Conservation (phyloP, 2,888 invertebrate genomes). For the Dusona sp. region DNA sequence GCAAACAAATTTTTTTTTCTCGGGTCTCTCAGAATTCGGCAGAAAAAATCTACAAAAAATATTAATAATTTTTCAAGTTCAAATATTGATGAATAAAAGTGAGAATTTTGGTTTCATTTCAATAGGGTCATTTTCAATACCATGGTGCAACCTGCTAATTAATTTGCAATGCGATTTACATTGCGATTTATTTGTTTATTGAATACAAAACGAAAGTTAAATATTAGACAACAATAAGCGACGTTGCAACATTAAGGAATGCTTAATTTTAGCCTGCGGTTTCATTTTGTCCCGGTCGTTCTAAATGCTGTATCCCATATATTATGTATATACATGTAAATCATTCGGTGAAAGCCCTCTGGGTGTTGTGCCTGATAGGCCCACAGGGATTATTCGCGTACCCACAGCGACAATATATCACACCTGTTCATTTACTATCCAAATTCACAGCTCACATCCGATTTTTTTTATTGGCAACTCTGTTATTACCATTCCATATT, state of each 20-base stretch:
- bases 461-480: slow-evolving; percentile 7
- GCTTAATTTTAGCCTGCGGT: background rate
- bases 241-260: background rate
- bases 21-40: too few relatives aligned
- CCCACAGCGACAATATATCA: slow-evolving; percentile 39
- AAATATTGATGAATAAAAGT: background rate
- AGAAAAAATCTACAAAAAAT: background rate
- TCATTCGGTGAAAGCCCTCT: slow-evolving; percentile 44
- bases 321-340: slow-evolving; percentile 50
- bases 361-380: slow-evolving; percentile 42
- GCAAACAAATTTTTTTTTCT: too few relatives aligned
- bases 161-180: background rate
- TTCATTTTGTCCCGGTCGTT: slow-evolving; percentile 13
- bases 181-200: background rate
- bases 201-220: background rate
- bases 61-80: background rate
- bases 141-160: background rate
- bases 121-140: background rate
- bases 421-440: slow-evolving; percentile 5
- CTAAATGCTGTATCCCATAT: slow-evolving; percentile 7
- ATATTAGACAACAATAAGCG: background rate
- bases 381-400: slow-evolving; percentile 39
- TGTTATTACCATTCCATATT: background rate
- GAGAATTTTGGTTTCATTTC: background rate
- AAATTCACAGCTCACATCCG: background rate